A percentile compares a stretch with the other conserved stretches of the same genome.
Conservation (phyloP, 2,113 vertebrate species). For the Neotoma lepida region DNA sequence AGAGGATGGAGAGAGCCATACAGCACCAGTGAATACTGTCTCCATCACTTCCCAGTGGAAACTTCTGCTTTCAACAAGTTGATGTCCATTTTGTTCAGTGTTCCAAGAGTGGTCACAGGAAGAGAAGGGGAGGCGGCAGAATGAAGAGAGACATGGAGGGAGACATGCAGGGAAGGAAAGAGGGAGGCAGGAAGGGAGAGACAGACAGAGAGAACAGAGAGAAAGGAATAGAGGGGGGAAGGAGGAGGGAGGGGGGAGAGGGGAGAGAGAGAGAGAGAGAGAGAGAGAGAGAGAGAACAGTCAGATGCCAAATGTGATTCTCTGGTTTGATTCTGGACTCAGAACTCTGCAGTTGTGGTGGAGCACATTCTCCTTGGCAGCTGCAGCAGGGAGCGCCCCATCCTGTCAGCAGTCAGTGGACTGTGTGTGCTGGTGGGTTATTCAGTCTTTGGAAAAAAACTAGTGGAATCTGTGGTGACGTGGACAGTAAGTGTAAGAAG, state of each 20-base stretch:
- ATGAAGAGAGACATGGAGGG: not conserved
- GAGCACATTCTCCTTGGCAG: constrained; percentile 12
- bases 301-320: not conserved
- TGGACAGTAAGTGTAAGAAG: constrained; percentile 45
- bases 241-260: too few relatives aligned
- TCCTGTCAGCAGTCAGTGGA: not conserved
- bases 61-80: not conserved
- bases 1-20: not conserved
- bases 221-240: fast-evolving
- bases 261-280: too few relatives aligned
- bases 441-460: not conserved
- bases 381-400: not conserved
- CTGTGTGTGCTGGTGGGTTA: not conserved
- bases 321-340: constrained; percentile 12
- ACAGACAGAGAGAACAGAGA: too few relatives aligned
- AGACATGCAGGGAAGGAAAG: too few relatives aligned
- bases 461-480: not conserved
- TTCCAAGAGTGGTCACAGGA: not conserved
- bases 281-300: not conserved
- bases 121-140: not conserved
- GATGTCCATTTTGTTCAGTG: not conserved
- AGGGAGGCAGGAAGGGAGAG: fast-evolving
- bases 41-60: not conserved
- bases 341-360: constrained; percentile 11
- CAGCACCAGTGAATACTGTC: too few relatives aligned